Evolutionary conservation across 2,113 vertebrate genomes (phyloP).

Genomic region (Vanacampus margaritifer): DNA sequence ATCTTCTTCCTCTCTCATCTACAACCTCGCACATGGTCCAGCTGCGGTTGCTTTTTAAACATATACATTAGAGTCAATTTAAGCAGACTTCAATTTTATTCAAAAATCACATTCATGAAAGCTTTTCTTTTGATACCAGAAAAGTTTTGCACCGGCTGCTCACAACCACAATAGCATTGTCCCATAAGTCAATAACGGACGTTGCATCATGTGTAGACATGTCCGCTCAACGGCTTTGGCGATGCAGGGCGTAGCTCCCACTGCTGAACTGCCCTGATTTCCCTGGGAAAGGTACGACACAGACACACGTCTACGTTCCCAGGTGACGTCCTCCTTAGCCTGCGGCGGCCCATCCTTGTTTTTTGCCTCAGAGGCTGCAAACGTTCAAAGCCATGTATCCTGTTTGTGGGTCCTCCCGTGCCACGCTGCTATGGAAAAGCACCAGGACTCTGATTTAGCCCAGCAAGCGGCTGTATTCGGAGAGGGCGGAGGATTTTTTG

Average conservation of each 20-base stretch:
- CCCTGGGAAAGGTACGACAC: too few relatives aligned
- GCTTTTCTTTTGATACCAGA: not conserved
- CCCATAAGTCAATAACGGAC: not conserved
- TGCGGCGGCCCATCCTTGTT: not conserved
- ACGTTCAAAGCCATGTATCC: not conserved
- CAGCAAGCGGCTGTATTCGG: slow-evolving; percentile 86
- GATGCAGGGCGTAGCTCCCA: not conserved
- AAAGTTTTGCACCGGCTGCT: not conserved
- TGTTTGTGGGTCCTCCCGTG: too few relatives aligned
- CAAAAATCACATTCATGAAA: not conserved
- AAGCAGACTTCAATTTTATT: not conserved
- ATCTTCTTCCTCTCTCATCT: not conserved
- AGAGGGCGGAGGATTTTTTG: slow-evolving; percentile 86
- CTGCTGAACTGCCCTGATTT: not conserved
- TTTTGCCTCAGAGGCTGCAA: too few relatives aligned
- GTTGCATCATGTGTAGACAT: not conserved
- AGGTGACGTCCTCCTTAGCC: not conserved
- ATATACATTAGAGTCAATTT: not conserved
- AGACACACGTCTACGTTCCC: not conserved
- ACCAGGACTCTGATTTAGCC: slow-evolving; percentile 52
- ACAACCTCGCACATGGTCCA: not conserved
- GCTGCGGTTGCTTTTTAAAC: not conserved
- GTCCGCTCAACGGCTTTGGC: not conserved
- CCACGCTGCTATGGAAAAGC: not conserved
- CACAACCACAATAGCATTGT: not conserved